Base-by-base conservation (phyloP, 37 sponge, comb jelly and placozoan species). In the Crambe crambe region DNA sequence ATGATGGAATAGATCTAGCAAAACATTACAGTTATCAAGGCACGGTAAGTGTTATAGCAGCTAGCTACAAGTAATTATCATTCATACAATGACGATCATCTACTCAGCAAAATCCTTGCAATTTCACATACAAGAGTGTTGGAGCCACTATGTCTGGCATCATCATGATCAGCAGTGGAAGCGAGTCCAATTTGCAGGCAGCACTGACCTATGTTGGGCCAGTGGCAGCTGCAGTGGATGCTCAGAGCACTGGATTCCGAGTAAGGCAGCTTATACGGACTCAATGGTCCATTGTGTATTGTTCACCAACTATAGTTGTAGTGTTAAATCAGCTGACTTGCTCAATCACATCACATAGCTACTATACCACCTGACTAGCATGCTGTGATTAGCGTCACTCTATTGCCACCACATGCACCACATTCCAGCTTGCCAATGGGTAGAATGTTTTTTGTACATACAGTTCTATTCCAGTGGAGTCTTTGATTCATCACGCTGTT, bases 1-100 rank as follows among this genome's bases (percentile, higher is more conserved):
- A 91, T 82, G 91, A 66, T 10, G 95, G 95, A 40, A 56, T 88
- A n/a, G 92, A 90, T 83, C 85, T 86, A 26, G 76, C 75, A 12
- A 76, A 35, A 40, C 39, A 66, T 18, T 94, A 94, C 34, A 80
- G 89, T 15, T 94, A 89, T 68, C 42, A 31, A 39, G 95, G 85
- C 47, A 89, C 77, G 38, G 92, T 87, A 63, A 61, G 89, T 61
- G n/a, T n/a, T n/a, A n/a, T n/a, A n/a, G n/a, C n/a, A n/a, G n/a
- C n/a, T n/a, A n/a, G n/a, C n/a, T n/a, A n/a, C n/a, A n/a, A n/a
- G n/a, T n/a, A n/a, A n/a, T n/a, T n/a, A 23, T 10, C n/a, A n/a
- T n/a, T n/a, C n/a, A 20, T n/a, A n/a, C 2, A 37, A 35, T 22
- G 68, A 32, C n/a, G 43, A n/a, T 34, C 15, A 44, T 42, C 9